A percentile compares a stretch with the other conserved stretches of the same genome.
phyloP scores from a whole-genome alignment of 2,797 vertebrate genomes.

The Falco peregrinus region DNA sequence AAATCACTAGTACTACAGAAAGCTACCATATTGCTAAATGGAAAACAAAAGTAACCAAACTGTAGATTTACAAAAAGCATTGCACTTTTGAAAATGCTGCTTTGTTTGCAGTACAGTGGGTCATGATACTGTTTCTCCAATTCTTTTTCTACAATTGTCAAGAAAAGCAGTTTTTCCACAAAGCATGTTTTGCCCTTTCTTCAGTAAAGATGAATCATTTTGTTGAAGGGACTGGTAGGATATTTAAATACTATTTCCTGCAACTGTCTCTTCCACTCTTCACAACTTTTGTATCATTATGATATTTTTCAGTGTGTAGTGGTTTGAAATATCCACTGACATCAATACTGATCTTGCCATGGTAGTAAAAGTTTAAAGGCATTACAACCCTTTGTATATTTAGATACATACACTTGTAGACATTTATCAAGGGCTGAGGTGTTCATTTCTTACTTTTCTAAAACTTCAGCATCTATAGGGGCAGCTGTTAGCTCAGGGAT shows the following conservation, averaged over 20 bases:
- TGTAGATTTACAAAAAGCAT: not conserved
- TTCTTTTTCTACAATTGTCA: not conserved
- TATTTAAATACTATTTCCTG: not conserved
- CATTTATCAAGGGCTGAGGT: not conserved
- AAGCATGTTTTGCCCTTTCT: not conserved
- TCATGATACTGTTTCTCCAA: not conserved
- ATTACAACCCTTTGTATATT: not conserved
- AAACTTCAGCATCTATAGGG: not conserved
- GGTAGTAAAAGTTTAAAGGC: not conserved
- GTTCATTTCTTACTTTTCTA: not conserved
- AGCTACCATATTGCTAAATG: not conserved
- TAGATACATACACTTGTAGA: not conserved
- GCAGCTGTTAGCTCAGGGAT: not conserved
- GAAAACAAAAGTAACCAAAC: not conserved
- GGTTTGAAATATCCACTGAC: not conserved
- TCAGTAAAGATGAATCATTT: not conserved
- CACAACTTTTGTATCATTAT: not conserved
- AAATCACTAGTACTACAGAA: not conserved
- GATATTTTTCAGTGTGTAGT: not conserved
- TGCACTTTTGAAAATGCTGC: not conserved
- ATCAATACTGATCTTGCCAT: not conserved
- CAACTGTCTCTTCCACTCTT: not conserved
- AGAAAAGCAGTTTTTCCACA: not conserved
- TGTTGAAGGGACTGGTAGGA: not conserved
- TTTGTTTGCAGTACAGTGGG: not conserved